Evolutionary conservation across 2,113 vertebrate species (phyloP).

Genomic region (Gymnocephalus cernua): DNA sequence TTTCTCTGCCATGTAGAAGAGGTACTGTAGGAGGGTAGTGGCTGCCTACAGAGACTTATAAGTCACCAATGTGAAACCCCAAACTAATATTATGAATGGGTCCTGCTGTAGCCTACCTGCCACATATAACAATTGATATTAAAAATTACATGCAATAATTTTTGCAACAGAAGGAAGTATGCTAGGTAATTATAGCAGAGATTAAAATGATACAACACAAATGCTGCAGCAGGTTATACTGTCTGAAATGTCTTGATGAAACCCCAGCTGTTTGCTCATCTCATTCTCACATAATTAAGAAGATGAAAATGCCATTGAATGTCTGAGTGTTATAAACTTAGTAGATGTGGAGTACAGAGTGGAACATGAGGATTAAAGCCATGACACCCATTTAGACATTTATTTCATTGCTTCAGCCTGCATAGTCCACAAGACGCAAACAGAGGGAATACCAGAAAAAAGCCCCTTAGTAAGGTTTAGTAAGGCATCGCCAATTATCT

Average conservation of each 20-base stretch:
- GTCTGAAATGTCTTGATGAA: neutral
- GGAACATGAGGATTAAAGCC: neutral
- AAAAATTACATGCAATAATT: neutral
- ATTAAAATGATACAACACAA: neutral
- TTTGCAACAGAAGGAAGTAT: neutral
- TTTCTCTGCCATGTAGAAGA: neutral
- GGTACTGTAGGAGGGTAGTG: rapidly evolving
- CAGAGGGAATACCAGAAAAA: neutral
- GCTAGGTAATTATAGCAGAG: neutral
- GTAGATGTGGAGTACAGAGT: neutral
- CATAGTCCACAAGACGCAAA: neutral
- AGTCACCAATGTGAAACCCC: neutral
- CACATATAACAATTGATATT: neutral
- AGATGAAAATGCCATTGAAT: slow-evolving; percentile 49
- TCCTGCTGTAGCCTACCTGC: no score
- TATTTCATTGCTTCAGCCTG: neutral
- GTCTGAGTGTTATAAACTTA: slow-evolving; percentile 6
- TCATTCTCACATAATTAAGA: slow-evolving; percentile 15
- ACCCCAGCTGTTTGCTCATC: neutral
- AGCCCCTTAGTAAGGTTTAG: slow-evolving; percentile 21
- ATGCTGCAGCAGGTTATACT: neutral
- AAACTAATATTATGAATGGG: neutral
- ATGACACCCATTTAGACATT: neutral
- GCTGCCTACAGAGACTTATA: neutral
- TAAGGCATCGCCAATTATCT: slow-evolving; percentile 37